Evolutionary conservation across 2,888 invertebrate genomes (phyloP), one percentile per base, ranked within the genome.

Genomic region (Cataglyphis livida): DNA sequence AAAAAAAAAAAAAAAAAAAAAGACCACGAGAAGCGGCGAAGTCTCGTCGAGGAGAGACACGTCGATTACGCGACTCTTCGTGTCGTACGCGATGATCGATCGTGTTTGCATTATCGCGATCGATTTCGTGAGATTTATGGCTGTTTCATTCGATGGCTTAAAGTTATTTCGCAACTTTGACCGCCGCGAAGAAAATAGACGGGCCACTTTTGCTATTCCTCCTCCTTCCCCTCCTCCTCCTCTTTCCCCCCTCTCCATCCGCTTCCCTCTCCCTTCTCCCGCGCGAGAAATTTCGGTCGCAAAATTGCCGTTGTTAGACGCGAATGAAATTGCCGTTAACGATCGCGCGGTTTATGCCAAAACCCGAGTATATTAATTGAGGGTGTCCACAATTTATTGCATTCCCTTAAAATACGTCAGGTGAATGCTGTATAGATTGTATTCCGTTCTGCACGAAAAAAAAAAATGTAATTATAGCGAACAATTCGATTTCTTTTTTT

Each of bases 291-390:
- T 79, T 71, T 79, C 32, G 32, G 32, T 71, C 41, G 9, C 35
- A 71, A 79, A 79, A 79, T 79, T 79, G 71, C 78, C 71, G 78
- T 79, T 59, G 78, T 79, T 79, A 79, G 71, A 79, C 78, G 71
- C 71, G 71, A 71, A 71, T 79, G 57, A 79, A 79, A 70, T 71
- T 79, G 59, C 71, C 15, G 78, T 44, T 79, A 79, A 79, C 78
- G 57, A 71, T 70, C 57, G 78, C 32, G 78, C n/a, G 51, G 51
- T 41, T 68, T 59, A 71, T 79, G 59, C 78, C 71, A 28, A 28
- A 79, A 71, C 59, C 38, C 12, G 71, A 59, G 54, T 44, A 44
- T 70, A 71, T 79, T 79, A 79, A 79, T 79, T 79, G 71, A 79
- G 44, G 71, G 78, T 44, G 21, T 59, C 35, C 21, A 7, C 59